phyloP scores from a whole-genome alignment of 2,888 invertebrate species.

The Dryobota labecula region DNA sequence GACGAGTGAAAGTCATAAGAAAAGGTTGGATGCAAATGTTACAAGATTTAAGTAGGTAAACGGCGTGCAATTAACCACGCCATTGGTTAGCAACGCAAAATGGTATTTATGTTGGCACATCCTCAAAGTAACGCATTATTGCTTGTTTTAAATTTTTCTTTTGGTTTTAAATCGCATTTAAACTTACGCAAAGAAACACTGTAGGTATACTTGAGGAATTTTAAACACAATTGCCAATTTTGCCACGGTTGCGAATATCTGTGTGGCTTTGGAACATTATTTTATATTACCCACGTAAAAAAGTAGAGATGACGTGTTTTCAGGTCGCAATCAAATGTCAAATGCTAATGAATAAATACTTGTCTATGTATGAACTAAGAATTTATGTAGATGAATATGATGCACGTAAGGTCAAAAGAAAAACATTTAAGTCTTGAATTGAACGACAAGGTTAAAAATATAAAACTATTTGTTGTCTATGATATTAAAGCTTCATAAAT shows the following conservation, averaged over 20 bases:
- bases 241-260: background rate
- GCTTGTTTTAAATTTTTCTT: constrained; percentile 38
- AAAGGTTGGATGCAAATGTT: constrained; percentile 62
- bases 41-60: constrained; percentile 64
- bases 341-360: constrained; percentile 26
- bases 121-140: constrained; percentile 37
- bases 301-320: constrained; percentile 36
- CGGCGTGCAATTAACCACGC: constrained; percentile 60
- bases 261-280: constrained; percentile 1
- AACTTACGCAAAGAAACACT: constrained; percentile 16
- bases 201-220: background rate
- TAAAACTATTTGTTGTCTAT: constrained; percentile 25
- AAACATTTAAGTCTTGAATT: constrained; percentile 22
- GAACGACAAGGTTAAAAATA: constrained; percentile 30
- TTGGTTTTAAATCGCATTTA: constrained; percentile 29
- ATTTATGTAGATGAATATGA: constrained; percentile 18
- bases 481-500: constrained; percentile 25
- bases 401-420: constrained; percentile 40
- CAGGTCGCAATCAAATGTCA: constrained; percentile 40
- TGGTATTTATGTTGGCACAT: constrained; percentile 51
- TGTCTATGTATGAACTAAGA: constrained; percentile 13
- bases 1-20: constrained; percentile 57
- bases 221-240: background rate
- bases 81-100: constrained; percentile 43
- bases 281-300: constrained; percentile 18